Percentiles rank a stretch among this genome's conserved stretches.
These are phyloP conservation scores for Netelia inedita DNA, from an alignment of 2,888 invertebrate genomes.

Conservation along the genomic window DNA sequence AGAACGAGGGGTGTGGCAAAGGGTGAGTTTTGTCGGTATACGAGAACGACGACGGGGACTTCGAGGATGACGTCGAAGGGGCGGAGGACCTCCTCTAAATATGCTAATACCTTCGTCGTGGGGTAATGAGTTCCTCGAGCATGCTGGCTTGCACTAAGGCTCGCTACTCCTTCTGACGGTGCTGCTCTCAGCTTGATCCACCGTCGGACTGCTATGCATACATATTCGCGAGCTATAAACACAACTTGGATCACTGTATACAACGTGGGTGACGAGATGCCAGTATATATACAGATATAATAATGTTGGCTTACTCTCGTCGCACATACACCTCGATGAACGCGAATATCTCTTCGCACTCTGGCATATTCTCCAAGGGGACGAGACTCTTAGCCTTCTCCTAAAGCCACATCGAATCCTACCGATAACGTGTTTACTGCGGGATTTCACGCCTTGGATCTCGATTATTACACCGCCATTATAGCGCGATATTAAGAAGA, in stretches of 20 bases:
- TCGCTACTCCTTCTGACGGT: neutral
- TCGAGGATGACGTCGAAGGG: conserved; percentile 66
- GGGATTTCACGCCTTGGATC: conserved; percentile 47
- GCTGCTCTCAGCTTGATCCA: conserved; percentile 56
- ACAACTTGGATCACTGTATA: conserved; percentile 79
- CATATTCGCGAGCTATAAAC: conserved; percentile 83
- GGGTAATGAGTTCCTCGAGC: conserved; percentile 83
- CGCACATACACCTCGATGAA: conserved; percentile 8
- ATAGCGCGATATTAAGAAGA: neutral
- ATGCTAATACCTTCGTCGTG: conserved; percentile 82
- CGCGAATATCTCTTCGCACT: conserved; percentile 1
- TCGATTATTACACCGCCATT: conserved; percentile 37
- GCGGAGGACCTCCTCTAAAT: conserved; percentile 80
- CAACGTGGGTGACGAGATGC: conserved; percentile 59
- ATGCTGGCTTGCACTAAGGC: conserved; percentile 77
- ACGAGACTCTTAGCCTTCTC: neutral
- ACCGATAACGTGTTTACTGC: conserved; percentile 56
- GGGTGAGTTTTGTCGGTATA: conserved; percentile 62
- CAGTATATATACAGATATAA: neutral
- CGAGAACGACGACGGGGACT: conserved; percentile 73
- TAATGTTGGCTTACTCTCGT: conserved; percentile 32
- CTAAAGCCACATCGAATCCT: conserved; percentile 46
- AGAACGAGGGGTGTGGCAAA: conserved; percentile 70
- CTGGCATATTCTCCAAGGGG: conserved; percentile 18
- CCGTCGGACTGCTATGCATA: conserved; percentile 81